Percentiles rank a stretch among this genome's conserved stretches.
These are phyloP conservation scores for Didymodactylos carnosus DNA, from an alignment of 2,888 invertebrate genomes.

Conservation along the genomic window DNA sequence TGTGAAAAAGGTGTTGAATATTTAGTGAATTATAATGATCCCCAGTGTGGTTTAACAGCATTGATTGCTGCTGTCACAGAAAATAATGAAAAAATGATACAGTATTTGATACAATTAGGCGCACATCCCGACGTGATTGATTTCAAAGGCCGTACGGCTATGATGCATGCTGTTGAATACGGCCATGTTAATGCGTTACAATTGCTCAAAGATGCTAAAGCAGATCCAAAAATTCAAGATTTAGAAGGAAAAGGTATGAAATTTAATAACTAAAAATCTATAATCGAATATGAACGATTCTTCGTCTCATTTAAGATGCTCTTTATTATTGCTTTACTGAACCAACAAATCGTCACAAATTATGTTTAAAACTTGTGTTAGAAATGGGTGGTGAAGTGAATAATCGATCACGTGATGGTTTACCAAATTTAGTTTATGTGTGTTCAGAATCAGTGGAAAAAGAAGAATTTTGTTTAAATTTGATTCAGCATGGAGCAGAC, in stretches of 20 bases:
- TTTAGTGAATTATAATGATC: constrained; percentile 33
- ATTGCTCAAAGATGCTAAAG: constrained; percentile 24
- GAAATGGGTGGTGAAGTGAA: constrained; percentile 30
- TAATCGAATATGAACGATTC: not conserved
- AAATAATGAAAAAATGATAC: constrained; percentile 33
- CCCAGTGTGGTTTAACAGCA: constrained; percentile 28
- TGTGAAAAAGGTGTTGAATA: constrained; percentile 29
- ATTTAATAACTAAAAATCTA: constrained; percentile 19
- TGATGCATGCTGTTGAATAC: constrained; percentile 33
- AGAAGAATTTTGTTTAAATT: constrained; percentile 27
- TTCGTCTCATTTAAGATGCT: constrained; percentile 19
- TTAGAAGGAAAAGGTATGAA: constrained; percentile 25
- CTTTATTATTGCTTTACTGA: constrained; percentile 28
- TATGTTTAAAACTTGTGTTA: constrained; percentile 29
- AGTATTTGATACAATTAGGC: constrained; percentile 25
- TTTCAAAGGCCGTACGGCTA: constrained; percentile 29
- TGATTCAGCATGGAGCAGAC: constrained; percentile 29
- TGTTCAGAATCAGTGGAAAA: constrained; percentile 31
- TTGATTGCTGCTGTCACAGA: constrained; percentile 19
- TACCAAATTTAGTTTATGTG: constrained; percentile 27
- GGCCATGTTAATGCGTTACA: constrained; percentile 33
- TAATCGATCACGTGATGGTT: constrained; percentile 27
- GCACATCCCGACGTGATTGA: constrained; percentile 35
- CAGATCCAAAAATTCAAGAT: constrained; percentile 29
- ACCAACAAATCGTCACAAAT: constrained; percentile 30